Conservation (phyloP, 2,888 invertebrate genomes). For the Agrochola circellaris region DNA sequence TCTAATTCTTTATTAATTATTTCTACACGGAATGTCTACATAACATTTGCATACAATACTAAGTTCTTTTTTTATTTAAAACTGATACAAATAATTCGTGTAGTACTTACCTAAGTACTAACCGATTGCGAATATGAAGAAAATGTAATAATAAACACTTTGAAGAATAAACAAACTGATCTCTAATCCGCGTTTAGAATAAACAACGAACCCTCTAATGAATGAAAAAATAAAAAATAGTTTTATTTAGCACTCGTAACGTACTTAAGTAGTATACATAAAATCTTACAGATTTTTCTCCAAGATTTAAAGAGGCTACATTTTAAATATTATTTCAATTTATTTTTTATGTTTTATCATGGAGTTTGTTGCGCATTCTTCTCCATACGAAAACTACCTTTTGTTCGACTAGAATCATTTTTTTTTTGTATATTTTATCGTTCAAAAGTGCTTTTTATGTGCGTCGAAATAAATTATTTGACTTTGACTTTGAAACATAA, state of each 20-base stretch:
- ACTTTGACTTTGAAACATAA: too few species aligned
- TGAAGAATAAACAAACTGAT: constrained; percentile 41
- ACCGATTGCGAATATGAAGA: constrained; percentile 43
- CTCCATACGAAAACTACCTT: too few species aligned
- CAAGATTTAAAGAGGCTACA: background rate
- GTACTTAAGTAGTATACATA: background rate
- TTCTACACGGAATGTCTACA: background rate
- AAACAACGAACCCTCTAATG: constrained; percentile 45
- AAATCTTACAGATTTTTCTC: background rate
- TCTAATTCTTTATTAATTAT: background rate
- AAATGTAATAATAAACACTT: constrained; percentile 56
- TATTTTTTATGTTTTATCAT: too few species aligned
- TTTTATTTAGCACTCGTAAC: constrained; percentile 38
- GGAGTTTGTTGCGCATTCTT: too few species aligned
- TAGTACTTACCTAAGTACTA: constrained; percentile 7
- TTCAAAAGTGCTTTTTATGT: too few species aligned
- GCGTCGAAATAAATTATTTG: too few species aligned
- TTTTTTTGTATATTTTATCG: too few species aligned
- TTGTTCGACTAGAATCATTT: too few species aligned
- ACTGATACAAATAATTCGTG: constrained; percentile 37
- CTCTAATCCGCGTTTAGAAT: constrained; percentile 28
- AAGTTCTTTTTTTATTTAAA: constrained; percentile 20
- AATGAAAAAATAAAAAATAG: constrained; percentile 26
- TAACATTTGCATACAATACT: constrained; percentile 1
- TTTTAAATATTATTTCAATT: background rate